Base-by-base conservation (phyloP, 2,888 invertebrate genomes). In the Dermolepida albohirtum region DNA sequence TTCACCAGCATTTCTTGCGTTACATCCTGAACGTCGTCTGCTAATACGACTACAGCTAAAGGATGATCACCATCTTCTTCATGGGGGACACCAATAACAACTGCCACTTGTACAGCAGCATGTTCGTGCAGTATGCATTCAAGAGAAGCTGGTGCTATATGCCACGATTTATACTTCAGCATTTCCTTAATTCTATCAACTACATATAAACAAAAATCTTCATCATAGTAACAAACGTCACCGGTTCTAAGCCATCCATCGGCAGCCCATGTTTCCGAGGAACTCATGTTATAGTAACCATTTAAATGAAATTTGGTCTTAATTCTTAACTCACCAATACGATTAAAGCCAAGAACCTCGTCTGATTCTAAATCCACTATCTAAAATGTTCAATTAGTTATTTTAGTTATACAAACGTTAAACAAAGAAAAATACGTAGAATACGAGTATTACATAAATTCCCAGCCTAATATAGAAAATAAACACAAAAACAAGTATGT, bases 231-330 rank as follows among this genome's bases (percentile, higher is more conserved):
- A 17, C 84, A 82, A 43, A 87, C 78, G 70, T 88, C 88, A 0
- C 88, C 87, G 0, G 86, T 85, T 73, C 82, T 85, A 40, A 86
- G 78, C 85, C 85, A 87, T 1, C 85, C 82, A 27, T 83, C 84
- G 17, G 79, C 78, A 8, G 85, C 81, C 54, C 84, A 84, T 0
- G 82, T 75, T 14, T 84, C 83, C 8, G 80, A 80, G 0, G 86
- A 85, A 4, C 84, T 85, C 64, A 78, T 72, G 49, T 83, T 84
- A 74, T 85, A 85, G 74, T 87, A 88, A 4, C 84, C 86, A 81
- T 84, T 78, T 72, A 82, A 78, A 10, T 74, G 52, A 43, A 72
- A 70, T 34, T 74, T 71, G 4, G 80, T 84, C 77, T 85, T 85
- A 0, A 87, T 43, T 82, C 86, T 84, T 10, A 88, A 76, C 73